Evolutionary conservation across 2,113 vertebrate genomes (phyloP).

Genomic region (Mustelus asterias): DNA sequence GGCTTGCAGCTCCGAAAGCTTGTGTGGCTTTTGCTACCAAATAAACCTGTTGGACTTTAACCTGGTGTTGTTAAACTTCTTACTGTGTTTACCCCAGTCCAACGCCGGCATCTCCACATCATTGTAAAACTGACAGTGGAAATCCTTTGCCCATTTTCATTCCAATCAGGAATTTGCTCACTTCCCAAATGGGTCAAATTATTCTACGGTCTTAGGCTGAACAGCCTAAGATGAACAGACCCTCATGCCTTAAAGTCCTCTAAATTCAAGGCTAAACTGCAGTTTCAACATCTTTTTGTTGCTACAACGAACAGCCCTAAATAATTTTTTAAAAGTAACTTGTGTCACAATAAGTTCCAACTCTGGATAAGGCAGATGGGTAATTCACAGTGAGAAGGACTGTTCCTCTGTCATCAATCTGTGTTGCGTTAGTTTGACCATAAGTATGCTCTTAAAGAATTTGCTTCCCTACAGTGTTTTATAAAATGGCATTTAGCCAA

Average conservation of each 20-base stretch:
- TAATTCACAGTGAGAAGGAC: not conserved
- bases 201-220: not conserved
- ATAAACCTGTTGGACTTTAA: too few relatives aligned
- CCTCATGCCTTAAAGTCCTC: not conserved
- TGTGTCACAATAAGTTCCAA: not conserved
- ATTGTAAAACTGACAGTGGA: not conserved
- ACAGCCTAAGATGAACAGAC: not conserved
- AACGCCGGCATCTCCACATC: too few relatives aligned
- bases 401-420: constrained; percentile 26
- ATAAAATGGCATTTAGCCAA: constrained; percentile 37
- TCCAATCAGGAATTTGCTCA: not conserved
- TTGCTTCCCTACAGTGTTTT: constrained; percentile 37
- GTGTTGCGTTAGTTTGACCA: constrained; percentile 32
- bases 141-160: not conserved
- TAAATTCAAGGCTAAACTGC: not conserved
- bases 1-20: too few relatives aligned
- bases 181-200: not conserved
- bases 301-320: not conserved
- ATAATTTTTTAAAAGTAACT: not conserved
- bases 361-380: constrained; percentile 12
- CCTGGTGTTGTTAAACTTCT: too few relatives aligned
- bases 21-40: too few relatives aligned
- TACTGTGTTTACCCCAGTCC: too few relatives aligned
- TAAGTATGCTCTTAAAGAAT: constrained; percentile 33
- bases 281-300: constrained; percentile 2